A percentile compares a stretch with the other conserved stretches of the same genome.
Conservation (phyloP, 2,888 invertebrate species). For the Microctonus hyperodae region DNA sequence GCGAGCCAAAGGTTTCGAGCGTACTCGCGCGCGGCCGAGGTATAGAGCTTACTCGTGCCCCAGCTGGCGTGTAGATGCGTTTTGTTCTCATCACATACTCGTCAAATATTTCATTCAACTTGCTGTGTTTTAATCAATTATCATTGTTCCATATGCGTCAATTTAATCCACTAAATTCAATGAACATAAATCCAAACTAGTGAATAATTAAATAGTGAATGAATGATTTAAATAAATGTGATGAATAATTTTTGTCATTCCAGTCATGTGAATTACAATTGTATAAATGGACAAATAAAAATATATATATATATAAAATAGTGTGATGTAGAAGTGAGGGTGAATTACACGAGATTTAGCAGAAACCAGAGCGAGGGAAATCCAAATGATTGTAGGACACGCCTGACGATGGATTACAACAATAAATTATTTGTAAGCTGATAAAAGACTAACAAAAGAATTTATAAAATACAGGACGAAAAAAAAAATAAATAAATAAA, state of each 20-base stretch:
- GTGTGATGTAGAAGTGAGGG: not conserved
- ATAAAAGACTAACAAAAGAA: constrained; percentile 7
- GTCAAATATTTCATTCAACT: not conserved
- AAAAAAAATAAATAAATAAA: not conserved
- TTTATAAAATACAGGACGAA: constrained; percentile 2
- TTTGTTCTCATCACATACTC: not conserved
- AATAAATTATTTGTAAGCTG: constrained; percentile 16
- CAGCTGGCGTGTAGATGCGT: constrained; percentile 11
- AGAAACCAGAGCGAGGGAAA: not conserved
- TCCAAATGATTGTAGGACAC: constrained; percentile 19
- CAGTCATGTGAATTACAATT: not conserved
- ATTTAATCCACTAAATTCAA: not conserved
- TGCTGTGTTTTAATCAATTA: not conserved
- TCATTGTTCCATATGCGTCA: not conserved
- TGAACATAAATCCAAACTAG: not conserved
- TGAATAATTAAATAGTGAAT: no score
- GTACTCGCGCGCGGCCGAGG: constrained; percentile 26
- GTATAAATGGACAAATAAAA: not conserved
- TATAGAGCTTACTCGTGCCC: constrained; percentile 22
- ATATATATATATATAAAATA: not conserved
- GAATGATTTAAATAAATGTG: not conserved
- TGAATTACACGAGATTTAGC: not conserved
- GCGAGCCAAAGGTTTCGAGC: constrained; percentile 25
- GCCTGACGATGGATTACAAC: constrained; percentile 28
- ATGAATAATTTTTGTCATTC: not conserved